These are phyloP conservation scores for Calliopsis andreniformis DNA, from an alignment of 1,140 invertebrate genomes.

Conservation along the genomic window DNA sequence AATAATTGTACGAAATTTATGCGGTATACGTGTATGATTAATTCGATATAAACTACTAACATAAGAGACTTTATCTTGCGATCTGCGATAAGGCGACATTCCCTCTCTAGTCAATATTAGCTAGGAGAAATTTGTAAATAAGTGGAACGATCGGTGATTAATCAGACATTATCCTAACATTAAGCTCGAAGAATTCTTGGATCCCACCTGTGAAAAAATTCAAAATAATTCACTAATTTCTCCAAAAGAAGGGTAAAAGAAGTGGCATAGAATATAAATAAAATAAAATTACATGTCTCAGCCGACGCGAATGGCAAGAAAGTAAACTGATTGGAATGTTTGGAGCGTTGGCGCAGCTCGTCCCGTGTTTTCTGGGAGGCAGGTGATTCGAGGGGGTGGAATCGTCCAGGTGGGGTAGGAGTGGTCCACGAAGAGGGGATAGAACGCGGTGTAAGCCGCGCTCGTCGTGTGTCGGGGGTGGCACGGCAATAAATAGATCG, in stretches of 20 bases:
- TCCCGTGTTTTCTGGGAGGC: conserved; percentile 10
- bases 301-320: no score
- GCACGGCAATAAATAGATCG: conserved; percentile 81
- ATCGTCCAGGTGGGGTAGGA: conserved; percentile 51
- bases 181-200: neutral
- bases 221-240: no score
- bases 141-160: conserved; percentile 31
- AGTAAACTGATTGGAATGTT: no score
- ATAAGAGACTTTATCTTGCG: conserved; percentile 27
- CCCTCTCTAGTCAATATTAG: conserved; percentile 82
- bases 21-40: conserved; percentile 56
- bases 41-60: conserved; percentile 29
- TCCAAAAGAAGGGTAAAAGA: no score
- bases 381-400: conserved; percentile 44
- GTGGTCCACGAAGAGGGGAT: conserved; percentile 3
- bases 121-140: conserved; percentile 75
- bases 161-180: neutral
- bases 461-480: conserved; percentile 63
- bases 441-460: conserved; percentile 68
- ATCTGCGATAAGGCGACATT: conserved; percentile 56
- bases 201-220: no score
- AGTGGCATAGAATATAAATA: no score
- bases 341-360: neutral
- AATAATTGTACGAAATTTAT: conserved; percentile 35
- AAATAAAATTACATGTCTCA: no score